Percentiles rank a stretch among this genome's conserved stretches.
Evolutionary conservation across 2,888 invertebrate species (phyloP).

Genomic region (Troides oblongomaculatus): DNA sequence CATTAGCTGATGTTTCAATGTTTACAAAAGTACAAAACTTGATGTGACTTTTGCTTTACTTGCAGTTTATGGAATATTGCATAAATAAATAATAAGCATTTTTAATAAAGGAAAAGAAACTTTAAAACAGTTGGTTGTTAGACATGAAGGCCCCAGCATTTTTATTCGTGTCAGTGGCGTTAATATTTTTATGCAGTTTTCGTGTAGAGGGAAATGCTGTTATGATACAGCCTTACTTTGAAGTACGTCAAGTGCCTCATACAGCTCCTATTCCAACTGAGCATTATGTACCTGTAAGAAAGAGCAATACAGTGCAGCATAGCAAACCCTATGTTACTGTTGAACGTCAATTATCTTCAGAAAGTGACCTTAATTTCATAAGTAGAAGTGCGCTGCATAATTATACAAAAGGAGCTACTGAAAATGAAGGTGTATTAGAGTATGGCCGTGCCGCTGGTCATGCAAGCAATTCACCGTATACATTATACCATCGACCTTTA

Average conservation of each 20-base stretch:
- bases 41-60: slow-evolving; percentile 39
- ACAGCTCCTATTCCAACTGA: not conserved
- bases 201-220: slow-evolving; percentile 18
- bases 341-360: slow-evolving; percentile 4
- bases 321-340: not conserved
- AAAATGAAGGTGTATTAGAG: not conserved
- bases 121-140: slow-evolving; percentile 12
- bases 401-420: slow-evolving; percentile 5
- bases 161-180: slow-evolving; percentile 7
- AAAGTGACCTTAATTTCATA: not conserved
- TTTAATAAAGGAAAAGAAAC: slow-evolving; percentile 1
- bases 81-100: slow-evolving; percentile 36
- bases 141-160: slow-evolving; percentile 11
- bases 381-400: slow-evolving; percentile 3
- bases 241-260: slow-evolving; percentile 18
- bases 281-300: slow-evolving; percentile 21
- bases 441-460: slow-evolving; percentile 6
- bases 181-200: slow-evolving; percentile 6
- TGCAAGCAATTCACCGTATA: slow-evolving; percentile 1
- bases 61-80: slow-evolving; percentile 42
- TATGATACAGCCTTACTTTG: slow-evolving; percentile 24
- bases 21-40: slow-evolving; percentile 51
- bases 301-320: not conserved
- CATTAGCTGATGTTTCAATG: slow-evolving; percentile 67
- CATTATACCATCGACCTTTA: slow-evolving; percentile 15